Evolutionary conservation across 2,888 invertebrate species (phyloP).

Genomic region (Elmis aenea): DNA sequence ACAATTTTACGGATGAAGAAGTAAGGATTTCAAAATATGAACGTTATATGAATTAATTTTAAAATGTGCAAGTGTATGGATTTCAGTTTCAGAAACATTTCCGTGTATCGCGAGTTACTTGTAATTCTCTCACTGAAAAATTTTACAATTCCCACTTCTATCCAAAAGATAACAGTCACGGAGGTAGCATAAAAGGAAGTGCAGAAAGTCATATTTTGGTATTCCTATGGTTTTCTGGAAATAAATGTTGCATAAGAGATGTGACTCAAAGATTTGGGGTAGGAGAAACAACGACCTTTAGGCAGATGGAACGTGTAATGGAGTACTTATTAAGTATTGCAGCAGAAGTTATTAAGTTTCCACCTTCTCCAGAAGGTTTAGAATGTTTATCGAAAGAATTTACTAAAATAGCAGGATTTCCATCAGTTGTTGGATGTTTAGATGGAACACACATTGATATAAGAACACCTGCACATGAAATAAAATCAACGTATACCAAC

Average conservation of each 20-base stretch:
- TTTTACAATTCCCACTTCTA: too few species aligned
- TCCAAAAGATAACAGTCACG: too few species aligned
- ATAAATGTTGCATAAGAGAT: slow-evolving; percentile 4
- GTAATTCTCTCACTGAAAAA: too few species aligned
- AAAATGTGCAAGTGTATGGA: too few species aligned
- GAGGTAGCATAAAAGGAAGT: too few species aligned
- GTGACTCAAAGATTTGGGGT: background rate
- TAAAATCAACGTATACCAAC: slow-evolving; percentile 34
- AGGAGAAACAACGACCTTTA: background rate
- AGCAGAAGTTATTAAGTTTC: slow-evolving; percentile 3
- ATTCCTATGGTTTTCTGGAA: slow-evolving; percentile 5
- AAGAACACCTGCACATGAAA: slow-evolving; percentile 31
- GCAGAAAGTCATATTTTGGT: too few species aligned
- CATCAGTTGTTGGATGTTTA: slow-evolving; percentile 22
- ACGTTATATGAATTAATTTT: too few species aligned
- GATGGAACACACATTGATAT: slow-evolving; percentile 26
- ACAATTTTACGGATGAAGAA: too few species aligned
- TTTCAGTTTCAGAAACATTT: too few species aligned
- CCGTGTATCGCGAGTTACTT: too few species aligned
- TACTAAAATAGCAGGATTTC: slow-evolving; percentile 18
- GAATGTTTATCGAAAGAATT: background rate
- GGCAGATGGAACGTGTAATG: too few species aligned
- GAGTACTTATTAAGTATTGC: slow-evolving; percentile 4
- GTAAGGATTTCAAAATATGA: too few species aligned
- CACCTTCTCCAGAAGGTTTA: slow-evolving; percentile 2